Conservation (phyloP, 2,113 vertebrate species). For the Xiphias gladius region DNA sequence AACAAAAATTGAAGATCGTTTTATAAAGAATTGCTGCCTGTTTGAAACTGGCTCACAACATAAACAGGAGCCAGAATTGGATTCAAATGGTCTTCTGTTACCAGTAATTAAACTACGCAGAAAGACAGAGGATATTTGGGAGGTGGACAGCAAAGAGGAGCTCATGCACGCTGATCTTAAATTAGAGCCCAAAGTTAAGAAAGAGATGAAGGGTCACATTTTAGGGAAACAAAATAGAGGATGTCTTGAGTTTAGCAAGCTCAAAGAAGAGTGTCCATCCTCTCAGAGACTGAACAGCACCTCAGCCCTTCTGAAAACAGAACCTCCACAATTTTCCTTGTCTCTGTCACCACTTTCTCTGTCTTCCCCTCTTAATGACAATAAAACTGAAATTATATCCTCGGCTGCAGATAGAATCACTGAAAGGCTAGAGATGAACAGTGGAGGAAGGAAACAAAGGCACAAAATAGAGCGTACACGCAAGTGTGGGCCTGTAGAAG, state of each 20-base stretch:
- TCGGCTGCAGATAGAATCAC: slow-evolving; percentile 15
- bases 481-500: slow-evolving; percentile 63
- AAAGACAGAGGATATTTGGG: slow-evolving; percentile 82
- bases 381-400: slow-evolving; percentile 41
- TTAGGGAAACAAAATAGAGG: slow-evolving; percentile 60
- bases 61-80: slow-evolving; percentile 47
- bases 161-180: slow-evolving; percentile 33
- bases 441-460: slow-evolving; percentile 67
- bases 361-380: slow-evolving; percentile 77
- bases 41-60: slow-evolving; percentile 60
- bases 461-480: slow-evolving; percentile 68
- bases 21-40: slow-evolving; percentile 66
- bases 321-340: slow-evolving; percentile 73
- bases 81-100: slow-evolving; percentile 58
- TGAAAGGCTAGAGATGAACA: slow-evolving; percentile 63
- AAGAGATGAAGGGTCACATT: slow-evolving; percentile 33
- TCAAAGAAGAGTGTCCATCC: slow-evolving; percentile 72
- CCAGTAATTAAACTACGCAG: slow-evolving; percentile 81
- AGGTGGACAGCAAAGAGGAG: slow-evolving; percentile 76
- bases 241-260: slow-evolving; percentile 44
- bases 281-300: slow-evolving; percentile 53
- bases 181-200: slow-evolving; percentile 46
- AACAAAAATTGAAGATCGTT: slow-evolving; percentile 68
- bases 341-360: slow-evolving; percentile 84
- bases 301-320: slow-evolving; percentile 50